Evolutionary conservation across 2,113 vertebrate species (phyloP), one percentile per base, ranked within the genome.

Genomic region (Pleuronectes platessa): DNA sequence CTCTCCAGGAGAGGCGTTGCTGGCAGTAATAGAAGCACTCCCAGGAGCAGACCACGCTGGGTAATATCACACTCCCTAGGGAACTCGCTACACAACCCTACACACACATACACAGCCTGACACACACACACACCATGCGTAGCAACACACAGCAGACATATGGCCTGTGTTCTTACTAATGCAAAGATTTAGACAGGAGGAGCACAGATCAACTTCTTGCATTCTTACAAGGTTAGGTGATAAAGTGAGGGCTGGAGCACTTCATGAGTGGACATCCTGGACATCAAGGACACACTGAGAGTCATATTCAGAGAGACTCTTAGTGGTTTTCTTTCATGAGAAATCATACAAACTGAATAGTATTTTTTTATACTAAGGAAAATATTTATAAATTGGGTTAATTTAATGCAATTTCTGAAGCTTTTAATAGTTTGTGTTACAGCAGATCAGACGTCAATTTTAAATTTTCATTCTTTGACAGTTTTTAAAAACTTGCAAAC

Each of bases 1-100:
- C 91, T 92, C 92, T 91, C 90, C 82, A 84, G 89, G 92, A 89
- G 89, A 90, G 89, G 91, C 87, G 82, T 92, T 72, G 88, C 91
- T 92, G 90, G 92, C 90, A 90, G 91, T 92, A 89, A 92, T 90
- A 87, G 91, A 92, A 92, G 89, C 89, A 83, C 90, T 92, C 90
- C 87, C 86, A 84, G 84, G 90, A 90, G 86, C 79, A 89, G 64
- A 78, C 67, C 92, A 89, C 24, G 86, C 92, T 92, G 90, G 91
- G 90, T 90, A 92, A 93, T 93, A 91, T 93, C 87, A 86, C 89
- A 90, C 92, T 92, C 91, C 85, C 75, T 61, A 82, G 90, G 91
- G 91, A 90, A 90, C 84, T 89, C n/a, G 35, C 40, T 81, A 84
- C 40, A 77, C 84, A 86, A 76, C 85, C 88, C 68, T 58, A 74